Conservation (phyloP, 35 echinoderm and acorn worm species). For the Ptychodera flava region DNA sequence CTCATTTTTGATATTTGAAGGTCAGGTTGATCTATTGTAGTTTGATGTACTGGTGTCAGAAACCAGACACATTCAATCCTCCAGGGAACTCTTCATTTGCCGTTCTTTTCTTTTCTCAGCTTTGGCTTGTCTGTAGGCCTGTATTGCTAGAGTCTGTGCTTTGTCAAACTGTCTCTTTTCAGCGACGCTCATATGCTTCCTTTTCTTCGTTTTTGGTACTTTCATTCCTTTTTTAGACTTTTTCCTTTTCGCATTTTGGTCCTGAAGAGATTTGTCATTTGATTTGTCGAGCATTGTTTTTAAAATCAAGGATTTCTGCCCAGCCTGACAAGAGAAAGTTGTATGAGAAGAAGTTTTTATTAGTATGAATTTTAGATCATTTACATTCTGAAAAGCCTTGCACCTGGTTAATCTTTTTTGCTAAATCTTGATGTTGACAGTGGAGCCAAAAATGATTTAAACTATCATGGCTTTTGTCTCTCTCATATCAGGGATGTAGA, state of each 20-base stretch:
- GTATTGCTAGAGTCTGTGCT: not conserved
- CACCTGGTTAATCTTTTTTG: too few relatives aligned
- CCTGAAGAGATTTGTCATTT: not conserved
- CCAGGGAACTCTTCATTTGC: not conserved
- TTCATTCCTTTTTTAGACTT: not conserved
- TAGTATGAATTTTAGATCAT: not conserved
- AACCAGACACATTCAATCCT: too few relatives aligned
- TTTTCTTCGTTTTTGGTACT: not conserved
- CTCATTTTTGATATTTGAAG: too few relatives aligned
- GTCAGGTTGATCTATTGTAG: too few relatives aligned
- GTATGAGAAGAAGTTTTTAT: not conserved
- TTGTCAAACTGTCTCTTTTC: not conserved
- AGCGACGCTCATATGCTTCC: not conserved
- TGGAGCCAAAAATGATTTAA: too few relatives aligned
- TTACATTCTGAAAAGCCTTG: too few relatives aligned
- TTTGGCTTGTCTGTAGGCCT: not conserved
- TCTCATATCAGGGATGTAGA: too few relatives aligned
- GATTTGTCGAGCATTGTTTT: not conserved
- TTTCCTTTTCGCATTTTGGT: not conserved
- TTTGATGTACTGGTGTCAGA: too few relatives aligned
- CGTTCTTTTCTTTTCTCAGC: not conserved
- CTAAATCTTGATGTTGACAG: too few relatives aligned
- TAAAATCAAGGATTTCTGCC: not conserved
- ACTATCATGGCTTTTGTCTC: too few relatives aligned
- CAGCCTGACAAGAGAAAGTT: not conserved